A percentile compares a stretch with the other conserved stretches of the same genome.
phyloP scores from a whole-genome alignment of 2,888 invertebrate genomes.

The Clivina fossor region DNA sequence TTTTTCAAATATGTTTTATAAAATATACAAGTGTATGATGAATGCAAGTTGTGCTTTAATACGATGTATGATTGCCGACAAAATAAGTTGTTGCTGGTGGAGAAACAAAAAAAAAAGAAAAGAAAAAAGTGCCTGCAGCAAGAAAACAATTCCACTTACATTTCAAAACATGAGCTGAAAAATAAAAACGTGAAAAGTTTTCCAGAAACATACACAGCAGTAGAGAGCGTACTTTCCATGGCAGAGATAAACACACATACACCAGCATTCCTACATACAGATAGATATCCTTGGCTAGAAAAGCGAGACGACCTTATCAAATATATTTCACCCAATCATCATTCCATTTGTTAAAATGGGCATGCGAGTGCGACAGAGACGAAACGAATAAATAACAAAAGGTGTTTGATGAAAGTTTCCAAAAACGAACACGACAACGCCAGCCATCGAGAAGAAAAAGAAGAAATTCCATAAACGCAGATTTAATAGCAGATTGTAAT shows the following conservation, averaged over 20 bases:
- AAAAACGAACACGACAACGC: too few relatives aligned
- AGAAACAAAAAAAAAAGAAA: too few relatives aligned
- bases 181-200: conserved; percentile 2
- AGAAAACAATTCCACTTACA: conserved; percentile 1
- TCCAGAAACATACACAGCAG: neutral
- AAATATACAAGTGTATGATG: too few relatives aligned
- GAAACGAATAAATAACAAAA: conserved; percentile 13
- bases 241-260: conserved; percentile 7
- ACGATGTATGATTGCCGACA: too few relatives aligned
- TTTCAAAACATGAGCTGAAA: neutral
- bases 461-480: conserved; percentile 19
- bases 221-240: neutral
- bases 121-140: too few relatives aligned
- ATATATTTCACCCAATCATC: conserved; percentile 25
- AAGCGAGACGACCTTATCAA: conserved; percentile 23
- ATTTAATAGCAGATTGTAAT: conserved; percentile 23
- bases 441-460: too few relatives aligned
- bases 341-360: too few relatives aligned
- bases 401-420: conserved; percentile 18
- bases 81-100: too few relatives aligned
- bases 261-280: too few relatives aligned
- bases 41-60: too few relatives aligned
- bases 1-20: too few relatives aligned
- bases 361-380: conserved; percentile 7
- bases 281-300: too few relatives aligned